phyloP scores from a whole-genome alignment of 2,888 invertebrate genomes.

The Hemicrepidius hirtus region DNA sequence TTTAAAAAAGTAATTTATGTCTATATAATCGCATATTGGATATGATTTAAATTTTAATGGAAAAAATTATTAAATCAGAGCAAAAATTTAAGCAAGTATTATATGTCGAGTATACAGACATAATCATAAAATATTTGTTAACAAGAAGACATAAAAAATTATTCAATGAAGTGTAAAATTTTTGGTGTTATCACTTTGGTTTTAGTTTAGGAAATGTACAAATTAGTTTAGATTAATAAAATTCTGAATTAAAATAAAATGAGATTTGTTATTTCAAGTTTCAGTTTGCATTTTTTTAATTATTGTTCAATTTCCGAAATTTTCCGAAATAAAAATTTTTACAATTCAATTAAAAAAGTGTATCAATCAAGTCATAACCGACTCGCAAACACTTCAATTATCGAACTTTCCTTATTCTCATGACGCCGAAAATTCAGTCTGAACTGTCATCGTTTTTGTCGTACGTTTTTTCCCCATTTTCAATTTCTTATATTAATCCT shows the following conservation, averaged over 20 bases:
- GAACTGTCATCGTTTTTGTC: neutral
- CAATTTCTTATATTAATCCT: too few relatives aligned
- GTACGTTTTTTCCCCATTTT: neutral
- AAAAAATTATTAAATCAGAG: neutral
- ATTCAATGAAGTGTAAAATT: neutral
- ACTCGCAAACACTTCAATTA: too few relatives aligned
- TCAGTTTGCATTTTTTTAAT: neutral
- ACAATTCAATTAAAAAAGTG: too few relatives aligned
- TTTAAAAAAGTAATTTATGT: neutral
- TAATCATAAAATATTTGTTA: neutral
- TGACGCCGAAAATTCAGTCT: too few relatives aligned
- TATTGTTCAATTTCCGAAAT: too few relatives aligned
- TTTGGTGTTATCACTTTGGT: slow-evolving; percentile 15
- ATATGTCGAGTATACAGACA: neutral
- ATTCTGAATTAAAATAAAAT: too few relatives aligned
- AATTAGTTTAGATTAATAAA: neutral
- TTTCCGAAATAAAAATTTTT: too few relatives aligned
- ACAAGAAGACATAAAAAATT: neutral
- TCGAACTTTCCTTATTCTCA: too few relatives aligned
- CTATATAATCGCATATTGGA: neutral
- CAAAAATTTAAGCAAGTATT: neutral
- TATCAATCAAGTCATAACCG: too few relatives aligned
- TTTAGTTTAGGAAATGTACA: neutral
- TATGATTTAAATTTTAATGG: neutral
- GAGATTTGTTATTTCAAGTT: neutral